These are phyloP conservation scores for Neria commutata DNA, from an alignment of 2,888 invertebrate species.

Conservation along the genomic window DNA sequence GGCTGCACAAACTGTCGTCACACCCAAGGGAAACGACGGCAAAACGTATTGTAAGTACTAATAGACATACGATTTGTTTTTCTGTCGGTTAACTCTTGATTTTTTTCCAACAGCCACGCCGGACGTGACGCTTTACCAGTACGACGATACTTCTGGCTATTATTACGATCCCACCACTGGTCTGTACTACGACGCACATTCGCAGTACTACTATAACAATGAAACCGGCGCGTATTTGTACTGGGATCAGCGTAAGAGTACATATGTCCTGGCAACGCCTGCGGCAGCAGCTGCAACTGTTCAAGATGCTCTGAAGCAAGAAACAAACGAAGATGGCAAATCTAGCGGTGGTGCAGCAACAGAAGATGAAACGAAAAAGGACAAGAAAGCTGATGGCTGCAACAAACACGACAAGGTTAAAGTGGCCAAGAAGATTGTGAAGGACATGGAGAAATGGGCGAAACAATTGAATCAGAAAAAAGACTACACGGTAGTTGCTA, in stretches of 20 bases:
- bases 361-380: constrained; percentile 48
- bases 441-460: constrained; percentile 88
- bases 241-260: constrained; percentile 82
- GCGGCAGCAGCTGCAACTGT: constrained; percentile 55
- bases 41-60: constrained; percentile 56
- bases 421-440: constrained; percentile 96
- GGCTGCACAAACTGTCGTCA: constrained; percentile 38
- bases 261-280: constrained; percentile 63
- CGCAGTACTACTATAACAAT: constrained; percentile 96
- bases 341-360: constrained; percentile 36
- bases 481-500: constrained; percentile 65
- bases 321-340: constrained; percentile 26
- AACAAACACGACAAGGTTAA: constrained; percentile 90
- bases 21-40: constrained; percentile 58
- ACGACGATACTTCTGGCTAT: constrained; percentile 94
- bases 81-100: neutral
- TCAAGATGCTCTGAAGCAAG: constrained; percentile 43
- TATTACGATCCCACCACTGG: constrained; percentile 94
- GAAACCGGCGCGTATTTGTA: constrained; percentile 90
- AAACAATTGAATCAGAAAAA: constrained; percentile 96
- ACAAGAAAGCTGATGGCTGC: constrained; percentile 67
- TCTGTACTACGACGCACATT: constrained; percentile 94
- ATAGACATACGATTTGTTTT: neutral
- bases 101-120: constrained; percentile 67
- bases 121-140: constrained; percentile 89